Conservation (phyloP, 2,797 vertebrate genomes). For the Chaunax sp. region DNA sequence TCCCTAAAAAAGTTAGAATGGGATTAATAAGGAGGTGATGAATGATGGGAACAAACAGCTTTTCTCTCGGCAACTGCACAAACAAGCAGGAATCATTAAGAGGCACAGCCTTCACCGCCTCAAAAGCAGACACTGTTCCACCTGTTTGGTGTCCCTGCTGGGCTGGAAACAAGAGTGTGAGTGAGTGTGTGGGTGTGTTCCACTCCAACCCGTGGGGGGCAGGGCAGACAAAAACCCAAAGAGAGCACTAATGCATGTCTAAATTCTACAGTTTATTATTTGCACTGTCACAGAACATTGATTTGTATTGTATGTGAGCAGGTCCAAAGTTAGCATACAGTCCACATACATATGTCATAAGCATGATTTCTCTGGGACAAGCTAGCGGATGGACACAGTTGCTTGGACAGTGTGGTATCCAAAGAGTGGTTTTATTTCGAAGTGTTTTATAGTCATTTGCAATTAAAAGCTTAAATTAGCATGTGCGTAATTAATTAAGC, state of each 20-base stretch:
- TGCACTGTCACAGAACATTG: conserved; percentile 1
- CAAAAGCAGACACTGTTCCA: conserved; percentile 69
- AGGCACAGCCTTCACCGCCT: conserved; percentile 28
- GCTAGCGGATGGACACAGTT: conserved; percentile 43
- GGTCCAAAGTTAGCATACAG: conserved; percentile 44
- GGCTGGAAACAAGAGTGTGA: conserved; percentile 36
- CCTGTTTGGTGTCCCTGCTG: conserved; percentile 72
- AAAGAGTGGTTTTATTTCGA: conserved; percentile 6
- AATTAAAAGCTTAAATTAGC: conserved; percentile 32
- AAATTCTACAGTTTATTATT: background rate
- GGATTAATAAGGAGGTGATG: conserved; percentile 18
- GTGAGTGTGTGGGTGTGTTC: conserved; percentile 21
- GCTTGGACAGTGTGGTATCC: conserved; percentile 23
- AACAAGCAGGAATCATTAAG: conserved; percentile 66
- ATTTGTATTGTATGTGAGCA: conserved; percentile 9
- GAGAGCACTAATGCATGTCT: conserved; percentile 2
- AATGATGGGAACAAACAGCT: conserved; percentile 52
- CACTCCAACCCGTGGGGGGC: conserved; percentile 19
- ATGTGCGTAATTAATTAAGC: conserved; percentile 40
- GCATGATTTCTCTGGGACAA: conserved; percentile 49
- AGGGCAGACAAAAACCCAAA: conserved; percentile 41
- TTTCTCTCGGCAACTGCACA: conserved; percentile 66
- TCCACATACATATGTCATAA: conserved; percentile 44
- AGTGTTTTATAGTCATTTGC: background rate
- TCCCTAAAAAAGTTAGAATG: background rate